Base-by-base conservation (phyloP, 2,113 vertebrate genomes). In the Camarhynchus parvulus region DNA sequence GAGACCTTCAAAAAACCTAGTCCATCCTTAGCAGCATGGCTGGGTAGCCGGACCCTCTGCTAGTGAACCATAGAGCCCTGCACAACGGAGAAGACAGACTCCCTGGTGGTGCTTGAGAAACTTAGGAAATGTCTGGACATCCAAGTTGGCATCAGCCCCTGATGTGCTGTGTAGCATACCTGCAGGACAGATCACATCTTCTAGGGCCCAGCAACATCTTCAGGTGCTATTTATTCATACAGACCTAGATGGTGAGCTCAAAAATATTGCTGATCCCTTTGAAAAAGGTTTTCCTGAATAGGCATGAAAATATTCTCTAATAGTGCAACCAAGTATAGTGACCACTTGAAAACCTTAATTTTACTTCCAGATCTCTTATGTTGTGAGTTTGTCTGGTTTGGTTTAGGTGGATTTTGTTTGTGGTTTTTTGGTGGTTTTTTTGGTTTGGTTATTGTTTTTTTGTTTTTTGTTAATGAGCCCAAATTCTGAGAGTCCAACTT, bases 71-170 rank as follows among this genome's bases (percentile, higher is more conserved):
- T 1, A 47, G 10, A 5, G 13, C 4, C 20, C 7, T 39, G 33
- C 15, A 50, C 37, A 61, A 41, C 2, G 42, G 12, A 53, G 12
- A 12, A 64, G 14, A 24, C 7, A 47, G 25, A 52, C 13, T 66
- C 8, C 18, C 22, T 28, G 20, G 9, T 49, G 11, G 17, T 50
- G 50, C 25, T 37, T 41, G 22, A 68, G 27, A 50, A 86, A 39
- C 0, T 0, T 15, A 20, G 16, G 24, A 62, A 24, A 8, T 55
- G 22, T 23, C 27, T 55, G 9, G 52, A 39, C 10, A 30, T 55
- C 11, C 3, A 5, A 41, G 28, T 41, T 47, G 59, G 6, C 35
- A 58, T 28, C 12, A 68, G 22, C 1, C 3, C 18, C 11, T 4
- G 1, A 37, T 30, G 3, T 3, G 7, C 17, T 13, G 11, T 3